Base-by-base conservation (phyloP, 1,140 invertebrate species). In the Papilio machaon region DNA sequence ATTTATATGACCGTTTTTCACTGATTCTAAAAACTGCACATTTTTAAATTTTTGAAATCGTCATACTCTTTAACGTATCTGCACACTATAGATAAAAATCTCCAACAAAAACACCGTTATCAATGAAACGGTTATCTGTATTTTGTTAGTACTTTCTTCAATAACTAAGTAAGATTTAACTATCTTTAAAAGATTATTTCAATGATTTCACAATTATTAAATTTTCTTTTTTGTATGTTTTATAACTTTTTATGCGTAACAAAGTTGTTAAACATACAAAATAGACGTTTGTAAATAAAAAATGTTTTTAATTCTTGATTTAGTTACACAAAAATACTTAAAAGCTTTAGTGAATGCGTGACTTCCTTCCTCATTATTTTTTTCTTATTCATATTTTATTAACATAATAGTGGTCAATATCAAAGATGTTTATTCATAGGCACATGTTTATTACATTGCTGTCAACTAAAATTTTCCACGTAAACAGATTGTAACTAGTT, bases 81-180 rank as follows among this genome's bases (percentile, higher is more conserved):
- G 23, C 78, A 35, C 43, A 70, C 13, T 47, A 79, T 75, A 70
- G 60, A 75, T 73, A 23, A 80, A 70, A 81, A 58, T 58, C 49
- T 64, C 11, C 3, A 11, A 30, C 23, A 64, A 64, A 64, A 30
- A 64, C 10, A 64, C 2, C 19, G 9, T 64, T 64, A 64, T 64
- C 60, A 13, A 64, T 13, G 60, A 64, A 64, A 4, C 11, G 23
- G 60, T 64, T n/a, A 64, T 30, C 23, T 30, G 19, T 64, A 10
- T 64, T 13, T 60, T 60, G 9, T 9, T 19, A 64, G 2, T 23
- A 64, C 60, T 64, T 64, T 30, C 60, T 64, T 64, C 10, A 64
- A 64, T 30, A 2, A 9, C 54, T n/a, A 60, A 60, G 30, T 30
- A 30, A 64, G 10, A 3, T 64, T 64, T 11, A 19, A 58, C 4